Conservation (phyloP, 2,113 vertebrate genomes). For the Dicerorhinus sumatrensis region DNA sequence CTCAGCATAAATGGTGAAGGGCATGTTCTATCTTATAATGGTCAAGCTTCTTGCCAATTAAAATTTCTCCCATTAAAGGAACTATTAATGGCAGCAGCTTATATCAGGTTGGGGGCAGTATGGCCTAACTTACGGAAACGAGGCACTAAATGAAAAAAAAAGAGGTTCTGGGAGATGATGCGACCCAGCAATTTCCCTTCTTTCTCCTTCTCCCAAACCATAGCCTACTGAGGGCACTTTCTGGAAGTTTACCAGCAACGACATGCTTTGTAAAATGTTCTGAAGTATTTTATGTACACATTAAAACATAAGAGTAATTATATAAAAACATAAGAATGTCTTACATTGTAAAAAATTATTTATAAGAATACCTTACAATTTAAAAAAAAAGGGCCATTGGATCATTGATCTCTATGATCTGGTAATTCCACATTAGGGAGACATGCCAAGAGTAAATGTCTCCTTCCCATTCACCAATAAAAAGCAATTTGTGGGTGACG, state of each 20-base stretch:
- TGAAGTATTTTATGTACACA: background rate
- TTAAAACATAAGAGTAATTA: background rate
- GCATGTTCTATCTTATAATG: background rate
- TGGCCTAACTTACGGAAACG: slow-evolving; percentile 33
- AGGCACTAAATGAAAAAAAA: background rate
- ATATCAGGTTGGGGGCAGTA: background rate
- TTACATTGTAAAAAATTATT: background rate
- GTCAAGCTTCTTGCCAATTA: slow-evolving; percentile 32
- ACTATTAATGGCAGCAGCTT: slow-evolving; percentile 9
- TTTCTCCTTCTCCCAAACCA: slow-evolving; percentile 11
- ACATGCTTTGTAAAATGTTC: background rate
- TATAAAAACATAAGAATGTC: background rate
- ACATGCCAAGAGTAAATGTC: background rate
- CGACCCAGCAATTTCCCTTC: background rate
- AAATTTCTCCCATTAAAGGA: background rate
- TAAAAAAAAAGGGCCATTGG: background rate
- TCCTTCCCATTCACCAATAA: background rate
- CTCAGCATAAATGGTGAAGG: background rate
- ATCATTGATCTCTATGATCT: background rate
- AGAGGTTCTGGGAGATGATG: background rate
- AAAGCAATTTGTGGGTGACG: background rate
- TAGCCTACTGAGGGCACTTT: background rate
- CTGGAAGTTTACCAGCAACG: background rate
- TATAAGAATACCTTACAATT: background rate
- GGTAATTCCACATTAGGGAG: background rate